Evolutionary conservation across 2,888 invertebrate genomes (phyloP).

Genomic region (Bombyx huttoni): DNA sequence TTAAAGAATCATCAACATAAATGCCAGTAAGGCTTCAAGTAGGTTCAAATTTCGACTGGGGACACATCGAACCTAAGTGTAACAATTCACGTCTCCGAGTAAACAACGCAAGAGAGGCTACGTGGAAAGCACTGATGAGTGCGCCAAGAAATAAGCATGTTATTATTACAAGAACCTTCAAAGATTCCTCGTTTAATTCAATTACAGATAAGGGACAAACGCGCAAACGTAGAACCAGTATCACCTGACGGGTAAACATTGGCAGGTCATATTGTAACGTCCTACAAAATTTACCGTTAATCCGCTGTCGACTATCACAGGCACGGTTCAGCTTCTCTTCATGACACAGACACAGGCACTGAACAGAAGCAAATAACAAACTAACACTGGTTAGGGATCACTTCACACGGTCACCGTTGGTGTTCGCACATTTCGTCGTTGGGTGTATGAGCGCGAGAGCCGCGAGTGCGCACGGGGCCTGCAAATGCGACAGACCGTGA

Average conservation of each 20-base stretch:
- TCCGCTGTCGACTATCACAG: constrained; percentile 41
- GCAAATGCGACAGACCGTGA: constrained; percentile 67
- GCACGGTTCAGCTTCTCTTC: constrained; percentile 43
- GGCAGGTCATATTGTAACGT: constrained; percentile 48
- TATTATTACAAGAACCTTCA: not conserved
- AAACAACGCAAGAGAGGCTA: constrained; percentile 49
- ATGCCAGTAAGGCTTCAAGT: constrained; percentile 20
- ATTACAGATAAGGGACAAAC: not conserved
- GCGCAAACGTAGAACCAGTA: constrained; percentile 13
- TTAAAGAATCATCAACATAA: constrained; percentile 21
- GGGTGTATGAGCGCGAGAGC: constrained; percentile 38
- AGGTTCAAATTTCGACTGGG: constrained; percentile 15
- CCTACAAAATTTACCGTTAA: constrained; percentile 64
- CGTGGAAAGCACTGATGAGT: constrained; percentile 37
- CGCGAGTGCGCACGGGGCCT: constrained; percentile 57
- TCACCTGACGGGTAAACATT: constrained; percentile 65
- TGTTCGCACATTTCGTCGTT: constrained; percentile 51
- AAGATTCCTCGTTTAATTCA: not conserved
- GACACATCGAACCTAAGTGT: constrained; percentile 35
- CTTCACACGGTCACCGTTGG: constrained; percentile 55
- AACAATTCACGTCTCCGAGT: constrained; percentile 46
- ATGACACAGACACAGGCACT: constrained; percentile 48
- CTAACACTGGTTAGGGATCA: constrained; percentile 47
- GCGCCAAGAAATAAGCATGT: not conserved
- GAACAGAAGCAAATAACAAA: constrained; percentile 15